phyloP scores from a whole-genome alignment of 2,113 vertebrate genomes.

The Pipa parva region DNA sequence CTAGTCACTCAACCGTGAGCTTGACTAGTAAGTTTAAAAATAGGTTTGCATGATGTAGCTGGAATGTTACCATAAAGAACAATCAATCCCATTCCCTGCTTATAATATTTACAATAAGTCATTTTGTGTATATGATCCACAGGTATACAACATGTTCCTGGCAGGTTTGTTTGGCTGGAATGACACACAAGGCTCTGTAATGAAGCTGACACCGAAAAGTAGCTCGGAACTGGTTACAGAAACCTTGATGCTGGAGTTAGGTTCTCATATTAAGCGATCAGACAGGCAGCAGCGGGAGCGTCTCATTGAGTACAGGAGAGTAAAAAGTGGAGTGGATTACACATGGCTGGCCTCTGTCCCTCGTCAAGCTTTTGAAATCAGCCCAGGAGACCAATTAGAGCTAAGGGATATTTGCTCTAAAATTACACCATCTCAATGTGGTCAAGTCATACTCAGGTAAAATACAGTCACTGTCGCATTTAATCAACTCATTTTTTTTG shows the following conservation, averaged over 20 bases:
- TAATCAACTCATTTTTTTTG: too few species aligned
- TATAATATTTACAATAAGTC: background rate
- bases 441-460: slow-evolving; percentile 68
- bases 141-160: slow-evolving; percentile 35
- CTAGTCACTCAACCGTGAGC: too few species aligned
- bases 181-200: background rate
- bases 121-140: background rate
- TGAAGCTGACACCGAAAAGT: slow-evolving; percentile 56
- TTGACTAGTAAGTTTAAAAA: background rate
- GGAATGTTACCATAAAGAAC: background rate
- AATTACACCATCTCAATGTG: slow-evolving; percentile 67
- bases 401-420: slow-evolving; percentile 68
- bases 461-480: background rate
- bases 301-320: slow-evolving; percentile 50
- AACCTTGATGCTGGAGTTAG: slow-evolving; percentile 71
- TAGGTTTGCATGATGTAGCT: too few species aligned
- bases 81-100: background rate
- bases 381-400: slow-evolving; percentile 65
- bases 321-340: slow-evolving; percentile 64
- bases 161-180: slow-evolving; percentile 36
- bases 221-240: slow-evolving; percentile 67
- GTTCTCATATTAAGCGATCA: slow-evolving; percentile 67
- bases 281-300: slow-evolving; percentile 65
- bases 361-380: slow-evolving; percentile 60
- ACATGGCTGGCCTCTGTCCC: slow-evolving; percentile 64